phyloP scores from a whole-genome alignment of 2,797 vertebrate species.

The Naso thynnoides region DNA sequence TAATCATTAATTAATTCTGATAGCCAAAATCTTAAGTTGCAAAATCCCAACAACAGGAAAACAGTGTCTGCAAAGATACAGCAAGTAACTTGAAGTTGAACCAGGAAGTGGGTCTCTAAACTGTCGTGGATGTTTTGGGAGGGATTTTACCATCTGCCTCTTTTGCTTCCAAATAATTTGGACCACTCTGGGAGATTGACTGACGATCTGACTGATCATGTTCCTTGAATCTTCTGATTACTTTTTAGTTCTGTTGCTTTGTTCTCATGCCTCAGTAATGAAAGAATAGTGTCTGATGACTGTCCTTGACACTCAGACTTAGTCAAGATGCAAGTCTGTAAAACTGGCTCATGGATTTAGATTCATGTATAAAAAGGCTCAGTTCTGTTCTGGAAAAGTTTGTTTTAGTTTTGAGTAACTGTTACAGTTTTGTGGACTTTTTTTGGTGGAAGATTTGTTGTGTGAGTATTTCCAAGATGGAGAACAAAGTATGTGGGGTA shows the following conservation, averaged over 20 bases:
- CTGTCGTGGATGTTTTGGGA: no score
- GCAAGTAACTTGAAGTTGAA: not conserved
- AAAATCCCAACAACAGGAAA: no score
- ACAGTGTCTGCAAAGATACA: not conserved
- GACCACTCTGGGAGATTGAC: not conserved
- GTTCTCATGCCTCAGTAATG: constrained; percentile 10
- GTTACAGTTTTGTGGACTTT: not conserved
- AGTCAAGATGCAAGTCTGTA: not conserved
- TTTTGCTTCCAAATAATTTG: not conserved
- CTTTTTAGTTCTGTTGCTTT: not conserved
- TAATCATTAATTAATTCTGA: no score
- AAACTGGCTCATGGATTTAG: not conserved
- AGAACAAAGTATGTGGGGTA: not conserved
- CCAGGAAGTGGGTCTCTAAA: not conserved
- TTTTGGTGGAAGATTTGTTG: not conserved
- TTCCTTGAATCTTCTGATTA: not conserved
- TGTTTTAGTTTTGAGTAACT: not conserved
- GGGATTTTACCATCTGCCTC: not conserved
- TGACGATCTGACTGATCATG: not conserved
- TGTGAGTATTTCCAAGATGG: not conserved
- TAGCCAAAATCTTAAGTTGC: no score
- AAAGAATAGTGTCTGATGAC: constrained; percentile 1
- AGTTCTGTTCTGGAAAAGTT: not conserved
- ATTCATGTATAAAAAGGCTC: not conserved
- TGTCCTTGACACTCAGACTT: not conserved